Evolutionary conservation across 2,797 vertebrate species (phyloP), one percentile per base, ranked within the genome.

Genomic region (Eulemur albifrons): DNA sequence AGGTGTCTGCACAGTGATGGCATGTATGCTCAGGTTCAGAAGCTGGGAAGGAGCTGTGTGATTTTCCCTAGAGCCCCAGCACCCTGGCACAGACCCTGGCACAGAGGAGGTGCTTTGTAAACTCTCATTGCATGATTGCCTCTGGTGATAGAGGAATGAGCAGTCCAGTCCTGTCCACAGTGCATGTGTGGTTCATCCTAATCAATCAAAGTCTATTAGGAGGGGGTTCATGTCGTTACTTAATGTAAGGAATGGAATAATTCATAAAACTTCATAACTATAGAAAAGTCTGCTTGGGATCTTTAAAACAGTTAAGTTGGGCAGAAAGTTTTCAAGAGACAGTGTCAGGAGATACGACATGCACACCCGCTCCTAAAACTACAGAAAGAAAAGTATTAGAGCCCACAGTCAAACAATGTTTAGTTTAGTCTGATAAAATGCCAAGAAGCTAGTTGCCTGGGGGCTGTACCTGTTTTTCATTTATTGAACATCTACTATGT

Each of bases 221-320:
- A 69, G 9, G 17, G 32, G 45, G 2, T 73, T 83, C 65, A 76
- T 67, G 38, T 73, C 79, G 7, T 90, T 54, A 73, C 40, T 76
- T 69, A 73, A 32, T 35, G 77, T 43, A 94, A 57, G 25, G 75
- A 82, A 50, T 57, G 81, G 57, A n/a, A 50, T 70, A 45, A 67
- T 93, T 43, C 70, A 79, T 27, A 77, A 86, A 79, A 94, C 27
- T 76, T 86, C 18, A 23, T 85, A 43, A 82, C 25, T 90, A 8
- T 21, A 70, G 30, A 43, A 75, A 54, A 61, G 18, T 73, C 76
- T 63, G 10, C 86, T 87, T 35, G 70, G 27, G 15, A 35, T 75
- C 82, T 69, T 94, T 81, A 45, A 67, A 73, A 65, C 14, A 43
- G 61, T 40, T 87, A 54, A 72, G 38, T 40, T 87, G 43, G 43